A percentile compares a stretch with the other conserved stretches of the same genome.
Evolutionary conservation across 2,888 invertebrate genomes (phyloP).

Genomic region (Frankliniella fusca): DNA sequence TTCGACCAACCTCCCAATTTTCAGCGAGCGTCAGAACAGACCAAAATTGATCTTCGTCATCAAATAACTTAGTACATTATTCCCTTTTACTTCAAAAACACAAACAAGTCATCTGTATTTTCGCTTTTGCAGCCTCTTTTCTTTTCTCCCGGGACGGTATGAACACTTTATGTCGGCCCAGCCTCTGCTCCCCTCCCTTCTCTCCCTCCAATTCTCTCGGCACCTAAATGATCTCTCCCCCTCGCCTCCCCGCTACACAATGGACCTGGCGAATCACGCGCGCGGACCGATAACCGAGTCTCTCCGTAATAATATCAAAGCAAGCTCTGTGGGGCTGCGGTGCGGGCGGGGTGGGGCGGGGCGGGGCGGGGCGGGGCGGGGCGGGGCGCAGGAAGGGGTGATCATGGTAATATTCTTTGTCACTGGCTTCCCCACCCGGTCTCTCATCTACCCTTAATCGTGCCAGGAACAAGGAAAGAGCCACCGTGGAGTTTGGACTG

Average conservation of each 20-base stretch:
- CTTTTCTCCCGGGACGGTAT: not conserved
- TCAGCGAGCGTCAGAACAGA: too few relatives aligned
- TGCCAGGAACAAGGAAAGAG: too few relatives aligned
- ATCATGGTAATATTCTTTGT: too few relatives aligned
- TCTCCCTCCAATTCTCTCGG: not conserved
- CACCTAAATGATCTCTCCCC: not conserved
- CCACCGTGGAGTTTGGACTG: too few relatives aligned
- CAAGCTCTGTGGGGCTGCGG: not conserved
- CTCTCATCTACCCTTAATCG: too few relatives aligned
- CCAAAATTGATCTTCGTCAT: too few relatives aligned
- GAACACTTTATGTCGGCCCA: not conserved
- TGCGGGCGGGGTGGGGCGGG: not conserved
- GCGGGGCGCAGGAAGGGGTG: not conserved
- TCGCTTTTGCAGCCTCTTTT: not conserved
- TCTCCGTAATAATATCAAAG: not conserved
- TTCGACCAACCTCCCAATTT: too few relatives aligned
- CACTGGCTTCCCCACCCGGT: too few relatives aligned
- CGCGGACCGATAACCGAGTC: not conserved
- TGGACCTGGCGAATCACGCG: constrained; percentile 1
- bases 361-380: not conserved
- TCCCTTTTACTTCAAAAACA: too few relatives aligned
- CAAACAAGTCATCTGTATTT: too few relatives aligned
- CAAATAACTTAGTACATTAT: too few relatives aligned
- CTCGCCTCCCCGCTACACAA: not conserved
- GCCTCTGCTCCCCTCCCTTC: not conserved